Base-by-base conservation (phyloP, 2,797 vertebrate genomes). In the Kryptopterus vitreolus region DNA sequence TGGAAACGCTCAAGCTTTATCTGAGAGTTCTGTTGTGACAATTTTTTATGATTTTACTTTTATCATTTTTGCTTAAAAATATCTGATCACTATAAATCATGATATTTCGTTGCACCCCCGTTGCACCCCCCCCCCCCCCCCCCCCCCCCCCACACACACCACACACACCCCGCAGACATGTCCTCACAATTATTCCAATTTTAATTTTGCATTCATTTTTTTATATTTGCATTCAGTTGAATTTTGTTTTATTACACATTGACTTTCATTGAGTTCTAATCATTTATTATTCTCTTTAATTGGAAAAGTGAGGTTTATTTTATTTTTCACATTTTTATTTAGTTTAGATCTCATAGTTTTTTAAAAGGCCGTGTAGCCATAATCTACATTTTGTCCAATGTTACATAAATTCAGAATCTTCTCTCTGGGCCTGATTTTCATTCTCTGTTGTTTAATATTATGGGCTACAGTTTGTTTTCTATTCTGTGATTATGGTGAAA, bases 201-300 rank as follows among this genome's bases (percentile, higher is more conserved):
- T 43, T 43, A 43, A 50, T 33, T 7, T 46, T 50, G 29, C n/a
- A 58, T 69, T 63, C 81, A 15, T 59, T 75, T 59, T 13, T 38
- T 53, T n/a, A n/a, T n/a, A n/a, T n/a, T 31, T 69, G 12, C 18
- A 31, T 52, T 16, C 58, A 77, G 63, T 77, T 77, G 72, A 66
- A 74, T 65, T 76, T 38, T 46, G 33, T 74, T 53, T 65, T 24
- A 16, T 33, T 61, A 65, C 6, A 57, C 52, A 31, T 29, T 26
- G 58, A 15, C 69, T 74, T 69, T 33, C 70, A 43, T 38, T 3
- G 29, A 48, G 31, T 68, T 75, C 71, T 50, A 75, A 35, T 68
- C 58, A 61, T 29, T 57, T n/a, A 35, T 46, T 1, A 4, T 35
- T 35, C 61, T 55, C 24, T 80, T 61, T 18, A 58, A 15, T 48